Percentiles rank a stretch among this genome's conserved stretches.
Conservation (phyloP, 2,888 invertebrate genomes). For the Onthophagus sagittarius region DNA sequence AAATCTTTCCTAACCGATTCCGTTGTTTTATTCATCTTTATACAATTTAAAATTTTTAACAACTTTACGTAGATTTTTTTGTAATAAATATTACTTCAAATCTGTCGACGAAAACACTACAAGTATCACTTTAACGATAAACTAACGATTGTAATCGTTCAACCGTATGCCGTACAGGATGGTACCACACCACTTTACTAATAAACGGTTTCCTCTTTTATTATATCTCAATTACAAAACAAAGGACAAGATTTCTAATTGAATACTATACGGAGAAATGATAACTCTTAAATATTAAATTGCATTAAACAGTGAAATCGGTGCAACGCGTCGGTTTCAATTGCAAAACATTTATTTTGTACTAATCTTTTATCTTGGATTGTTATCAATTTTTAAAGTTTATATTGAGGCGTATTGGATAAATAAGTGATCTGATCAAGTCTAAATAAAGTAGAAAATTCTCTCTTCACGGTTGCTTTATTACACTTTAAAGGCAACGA, state of each 20-base stretch:
- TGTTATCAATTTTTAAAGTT: background rate
- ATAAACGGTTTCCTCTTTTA: background rate
- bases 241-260: background rate
- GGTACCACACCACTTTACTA: background rate
- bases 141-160: background rate
- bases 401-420: background rate
- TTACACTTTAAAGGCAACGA: background rate
- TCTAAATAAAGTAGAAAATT: background rate
- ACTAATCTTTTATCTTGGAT: background rate
- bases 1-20: slow-evolving; percentile 3
- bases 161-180: background rate
- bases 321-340: background rate
- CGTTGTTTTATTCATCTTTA: background rate
- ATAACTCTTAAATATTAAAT: background rate
- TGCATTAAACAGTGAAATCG: background rate
- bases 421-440: too few species aligned
- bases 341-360: background rate
- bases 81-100: background rate
- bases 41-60: background rate
- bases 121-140: slow-evolving; percentile 2
- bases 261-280: background rate
- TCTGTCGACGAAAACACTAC: background rate
- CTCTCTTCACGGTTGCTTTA: background rate
- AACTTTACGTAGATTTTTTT: background rate
- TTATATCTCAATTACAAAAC: background rate